Evolutionary conservation across 2,888 invertebrate genomes (phyloP).

Genomic region (Lampropteryx suffumata): DNA sequence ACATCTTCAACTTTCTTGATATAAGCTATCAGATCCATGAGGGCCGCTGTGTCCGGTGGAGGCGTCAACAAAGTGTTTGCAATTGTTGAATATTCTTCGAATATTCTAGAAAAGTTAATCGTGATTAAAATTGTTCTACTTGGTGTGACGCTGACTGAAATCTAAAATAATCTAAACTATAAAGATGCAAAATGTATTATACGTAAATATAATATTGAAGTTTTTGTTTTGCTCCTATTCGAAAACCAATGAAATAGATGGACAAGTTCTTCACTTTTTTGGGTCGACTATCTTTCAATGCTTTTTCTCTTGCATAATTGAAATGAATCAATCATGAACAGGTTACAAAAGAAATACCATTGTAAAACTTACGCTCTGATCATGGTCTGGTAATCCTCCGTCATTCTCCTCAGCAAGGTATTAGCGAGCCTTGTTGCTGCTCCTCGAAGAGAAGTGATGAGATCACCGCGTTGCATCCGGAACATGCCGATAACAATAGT

Average conservation of each 20-base stretch:
- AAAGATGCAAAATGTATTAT: no score
- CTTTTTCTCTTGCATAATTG: no score
- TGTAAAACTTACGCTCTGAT: conserved; percentile 87
- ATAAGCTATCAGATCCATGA: conserved; percentile 92
- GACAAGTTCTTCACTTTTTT: no score
- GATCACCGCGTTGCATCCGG: conserved; percentile 90
- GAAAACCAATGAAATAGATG: no score
- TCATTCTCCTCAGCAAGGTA: conserved; percentile 88
- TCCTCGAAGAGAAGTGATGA: conserved; percentile 87
- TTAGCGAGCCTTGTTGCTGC: conserved; percentile 87
- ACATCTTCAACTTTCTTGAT: conserved; percentile 88
- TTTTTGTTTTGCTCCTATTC: no score
- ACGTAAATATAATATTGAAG: no score
- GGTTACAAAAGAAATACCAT: neutral
- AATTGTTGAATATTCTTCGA: conserved; percentile 92
- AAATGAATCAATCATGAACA: no score
- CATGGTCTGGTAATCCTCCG: conserved; percentile 89
- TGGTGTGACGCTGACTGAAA: no score
- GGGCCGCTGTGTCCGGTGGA: conserved; percentile 92
- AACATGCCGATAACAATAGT: conserved; percentile 92
- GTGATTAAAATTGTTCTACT: no score
- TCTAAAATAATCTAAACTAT: no score
- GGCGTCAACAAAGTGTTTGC: conserved; percentile 89
- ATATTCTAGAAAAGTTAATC: conserved; percentile 82
- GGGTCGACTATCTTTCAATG: no score